Evolutionary conservation across 2,888 invertebrate genomes (phyloP).

Genomic region (Graphium colonna): DNA sequence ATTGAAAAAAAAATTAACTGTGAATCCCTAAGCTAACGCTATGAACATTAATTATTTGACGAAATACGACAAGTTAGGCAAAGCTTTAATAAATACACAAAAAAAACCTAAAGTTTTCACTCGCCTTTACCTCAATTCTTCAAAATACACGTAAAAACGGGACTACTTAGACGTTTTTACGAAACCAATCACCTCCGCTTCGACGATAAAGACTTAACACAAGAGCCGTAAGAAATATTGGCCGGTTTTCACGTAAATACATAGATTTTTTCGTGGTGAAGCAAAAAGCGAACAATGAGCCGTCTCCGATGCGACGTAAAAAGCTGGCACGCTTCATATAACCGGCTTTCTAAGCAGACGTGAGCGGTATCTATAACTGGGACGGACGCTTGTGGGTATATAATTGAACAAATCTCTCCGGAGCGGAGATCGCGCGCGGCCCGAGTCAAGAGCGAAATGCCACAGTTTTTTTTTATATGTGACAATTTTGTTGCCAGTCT

Average conservation of each 20-base stretch:
- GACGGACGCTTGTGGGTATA: constrained; percentile 39
- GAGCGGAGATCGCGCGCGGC: constrained; percentile 32
- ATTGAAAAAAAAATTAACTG: no score
- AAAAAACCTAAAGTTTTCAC: background rate
- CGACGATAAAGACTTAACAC: constrained; percentile 19
- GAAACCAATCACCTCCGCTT: background rate
- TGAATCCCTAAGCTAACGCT: no score
- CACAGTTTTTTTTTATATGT: no score
- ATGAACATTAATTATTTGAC: background rate
- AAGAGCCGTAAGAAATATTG: constrained; percentile 11
- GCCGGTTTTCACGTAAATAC: constrained; percentile 17
- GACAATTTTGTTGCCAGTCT: no score
- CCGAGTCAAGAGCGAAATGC: constrained; percentile 12
- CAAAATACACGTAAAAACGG: background rate
- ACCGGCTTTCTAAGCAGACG: constrained; percentile 51
- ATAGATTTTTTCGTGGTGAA: constrained; percentile 27
- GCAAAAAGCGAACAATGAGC: constrained; percentile 34
- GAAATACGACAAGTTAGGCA: background rate
- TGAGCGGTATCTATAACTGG: constrained; percentile 37
- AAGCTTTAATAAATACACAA: background rate
- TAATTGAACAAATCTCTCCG: constrained; percentile 62
- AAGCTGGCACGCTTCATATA: constrained; percentile 42
- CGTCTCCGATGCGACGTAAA: constrained; percentile 33
- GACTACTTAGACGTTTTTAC: constrained; percentile 2
- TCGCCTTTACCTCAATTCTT: background rate